Percentiles rank a stretch among this genome's conserved stretches.
These are phyloP conservation scores for Anseranas semipalmata DNA, from an alignment of 2,113 vertebrate genomes.

Conservation along the genomic window DNA sequence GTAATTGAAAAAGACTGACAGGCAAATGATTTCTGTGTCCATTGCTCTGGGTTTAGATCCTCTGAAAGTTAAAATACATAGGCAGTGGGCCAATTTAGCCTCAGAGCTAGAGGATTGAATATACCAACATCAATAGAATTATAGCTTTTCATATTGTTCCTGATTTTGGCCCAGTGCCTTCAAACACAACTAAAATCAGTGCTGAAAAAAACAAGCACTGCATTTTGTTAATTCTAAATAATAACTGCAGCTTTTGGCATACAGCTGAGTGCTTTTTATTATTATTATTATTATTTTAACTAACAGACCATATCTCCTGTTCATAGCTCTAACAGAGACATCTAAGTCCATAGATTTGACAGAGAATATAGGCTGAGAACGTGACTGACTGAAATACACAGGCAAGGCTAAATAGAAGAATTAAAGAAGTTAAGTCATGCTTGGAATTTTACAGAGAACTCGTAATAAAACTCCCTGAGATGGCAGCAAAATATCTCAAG, in stretches of 20 bases:
- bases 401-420: not conserved
- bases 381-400: not conserved
- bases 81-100: conserved; percentile 8
- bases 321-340: not conserved
- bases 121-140: not conserved
- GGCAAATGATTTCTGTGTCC: conserved; percentile 29
- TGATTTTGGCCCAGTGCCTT: conserved; percentile 33
- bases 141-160: not conserved
- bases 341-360: not conserved
- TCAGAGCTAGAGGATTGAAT: not conserved
- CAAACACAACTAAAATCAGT: conserved; percentile 12
- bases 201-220: not conserved
- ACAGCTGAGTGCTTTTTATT: not conserved
- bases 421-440: not conserved
- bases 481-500: not conserved
- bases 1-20: conserved; percentile 51
- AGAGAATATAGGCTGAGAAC: not conserved
- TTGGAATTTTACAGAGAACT: not conserved
- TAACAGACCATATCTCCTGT: not conserved
- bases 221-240: conserved; percentile 32
- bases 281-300: not conserved
- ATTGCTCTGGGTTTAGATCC: conserved; percentile 27
- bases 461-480: not conserved
- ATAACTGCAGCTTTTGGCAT: not conserved
- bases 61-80: conserved; percentile 30